phyloP scores from a whole-genome alignment of 1,140 invertebrate species.

The Sitobion miscanthi region DNA sequence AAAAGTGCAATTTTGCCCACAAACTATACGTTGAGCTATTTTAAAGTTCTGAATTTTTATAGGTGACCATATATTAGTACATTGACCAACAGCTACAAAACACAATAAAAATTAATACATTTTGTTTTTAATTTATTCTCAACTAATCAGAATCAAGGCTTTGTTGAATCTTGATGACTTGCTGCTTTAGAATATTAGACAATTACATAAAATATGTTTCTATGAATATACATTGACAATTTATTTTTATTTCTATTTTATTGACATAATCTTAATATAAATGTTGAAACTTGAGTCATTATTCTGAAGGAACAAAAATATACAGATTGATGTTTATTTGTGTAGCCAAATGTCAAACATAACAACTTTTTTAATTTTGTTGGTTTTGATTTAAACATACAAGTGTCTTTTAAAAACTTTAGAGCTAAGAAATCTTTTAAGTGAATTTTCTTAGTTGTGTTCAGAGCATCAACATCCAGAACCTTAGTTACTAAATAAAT shows the following conservation, averaged over 20 bases:
- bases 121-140: neutral
- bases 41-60: constrained; percentile 60
- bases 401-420: neutral
- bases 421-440: neutral
- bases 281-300: too few species aligned
- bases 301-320: too few species aligned
- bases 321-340: too few species aligned
- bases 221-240: too few species aligned
- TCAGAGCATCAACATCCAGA: neutral
- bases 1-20: constrained; percentile 72
- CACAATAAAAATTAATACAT: neutral
- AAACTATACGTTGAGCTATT: constrained; percentile 69
- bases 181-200: too few species aligned
- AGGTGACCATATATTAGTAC: constrained; percentile 43
- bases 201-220: too few species aligned
- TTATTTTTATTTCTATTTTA: too few species aligned
- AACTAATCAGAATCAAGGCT: neutral
- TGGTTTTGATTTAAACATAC: neutral
- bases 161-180: neutral
- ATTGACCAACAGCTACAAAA: constrained; percentile 44
- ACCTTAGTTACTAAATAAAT: neutral
- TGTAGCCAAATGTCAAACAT: too few species aligned
- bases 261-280: too few species aligned
- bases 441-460: neutral
- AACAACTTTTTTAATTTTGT: neutral